These are phyloP conservation scores for Salvelinus namaycush DNA, from an alignment of 2,113 vertebrate species.

Conservation along the genomic window DNA sequence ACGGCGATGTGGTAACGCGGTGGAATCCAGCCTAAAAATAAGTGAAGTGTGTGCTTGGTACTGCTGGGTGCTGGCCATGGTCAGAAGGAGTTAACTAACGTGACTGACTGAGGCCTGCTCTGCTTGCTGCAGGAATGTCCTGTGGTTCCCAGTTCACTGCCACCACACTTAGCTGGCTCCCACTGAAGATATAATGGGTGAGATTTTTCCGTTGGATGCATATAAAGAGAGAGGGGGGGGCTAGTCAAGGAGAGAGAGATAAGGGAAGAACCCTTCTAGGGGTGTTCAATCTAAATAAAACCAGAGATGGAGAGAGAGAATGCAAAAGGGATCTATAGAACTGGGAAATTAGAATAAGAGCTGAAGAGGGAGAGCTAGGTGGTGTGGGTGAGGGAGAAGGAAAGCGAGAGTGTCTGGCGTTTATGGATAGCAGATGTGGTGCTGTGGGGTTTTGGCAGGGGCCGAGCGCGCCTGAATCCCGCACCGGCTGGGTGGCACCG, in stretches of 20 bases:
- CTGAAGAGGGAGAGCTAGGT: constrained; percentile 50
- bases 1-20: constrained; percentile 55
- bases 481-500: constrained; percentile 81
- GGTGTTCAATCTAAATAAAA: constrained; percentile 58
- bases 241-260: constrained; percentile 58
- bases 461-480: constrained; percentile 69
- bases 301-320: constrained; percentile 47
- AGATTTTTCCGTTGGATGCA: constrained; percentile 76
- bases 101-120: constrained; percentile 43
- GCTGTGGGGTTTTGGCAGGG: constrained; percentile 81
- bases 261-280: constrained; percentile 49
- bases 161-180: constrained; percentile 77
- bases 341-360: constrained; percentile 60
- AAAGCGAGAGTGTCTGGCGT: constrained; percentile 77
- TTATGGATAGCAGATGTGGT: constrained; percentile 86
- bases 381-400: constrained; percentile 71
- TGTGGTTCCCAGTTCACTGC: constrained; percentile 76
- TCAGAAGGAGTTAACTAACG: constrained; percentile 58
- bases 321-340: constrained; percentile 36
- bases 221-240: constrained; percentile 54
- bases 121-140: constrained; percentile 68
- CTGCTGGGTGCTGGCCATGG: constrained; percentile 57
- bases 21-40: constrained; percentile 49
- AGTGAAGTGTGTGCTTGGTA: constrained; percentile 67
- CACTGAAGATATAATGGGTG: constrained; percentile 75